Percentiles rank a stretch among this genome's conserved stretches.
These are phyloP conservation scores for Rallus limicola DNA, from an alignment of 2,113 vertebrate species.

Conservation along the genomic window DNA sequence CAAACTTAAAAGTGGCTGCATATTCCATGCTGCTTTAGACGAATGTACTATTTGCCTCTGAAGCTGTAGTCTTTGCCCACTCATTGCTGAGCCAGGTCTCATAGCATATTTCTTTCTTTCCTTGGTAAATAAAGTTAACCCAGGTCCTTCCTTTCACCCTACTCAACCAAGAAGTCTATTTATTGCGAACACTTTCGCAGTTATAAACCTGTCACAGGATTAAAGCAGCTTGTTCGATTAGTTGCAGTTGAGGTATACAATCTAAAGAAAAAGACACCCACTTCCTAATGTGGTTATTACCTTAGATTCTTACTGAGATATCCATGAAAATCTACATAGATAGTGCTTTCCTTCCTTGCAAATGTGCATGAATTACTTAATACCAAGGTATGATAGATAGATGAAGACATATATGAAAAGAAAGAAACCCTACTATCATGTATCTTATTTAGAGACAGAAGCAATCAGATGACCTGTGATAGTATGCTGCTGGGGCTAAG, in stretches of 20 bases:
- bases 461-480: background rate
- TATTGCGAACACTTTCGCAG: background rate
- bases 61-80: background rate
- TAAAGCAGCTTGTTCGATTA: background rate
- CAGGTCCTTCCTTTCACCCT: background rate
- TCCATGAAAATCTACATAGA: background rate
- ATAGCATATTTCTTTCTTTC: background rate
- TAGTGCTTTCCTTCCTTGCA: background rate
- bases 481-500: too few relatives aligned
- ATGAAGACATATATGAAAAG: background rate
- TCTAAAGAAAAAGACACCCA: background rate
- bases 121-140: background rate
- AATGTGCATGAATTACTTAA: background rate
- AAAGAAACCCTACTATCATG: background rate
- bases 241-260: background rate
- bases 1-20: background rate
- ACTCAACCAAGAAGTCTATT: background rate
- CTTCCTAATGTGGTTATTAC: background rate
- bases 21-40: background rate
- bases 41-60: background rate
- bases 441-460: background rate
- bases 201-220: background rate
- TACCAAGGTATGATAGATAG: background rate
- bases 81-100: background rate
- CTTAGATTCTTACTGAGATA: background rate